Conservation (phyloP, 2,113 vertebrate genomes). For the human region DNA sequence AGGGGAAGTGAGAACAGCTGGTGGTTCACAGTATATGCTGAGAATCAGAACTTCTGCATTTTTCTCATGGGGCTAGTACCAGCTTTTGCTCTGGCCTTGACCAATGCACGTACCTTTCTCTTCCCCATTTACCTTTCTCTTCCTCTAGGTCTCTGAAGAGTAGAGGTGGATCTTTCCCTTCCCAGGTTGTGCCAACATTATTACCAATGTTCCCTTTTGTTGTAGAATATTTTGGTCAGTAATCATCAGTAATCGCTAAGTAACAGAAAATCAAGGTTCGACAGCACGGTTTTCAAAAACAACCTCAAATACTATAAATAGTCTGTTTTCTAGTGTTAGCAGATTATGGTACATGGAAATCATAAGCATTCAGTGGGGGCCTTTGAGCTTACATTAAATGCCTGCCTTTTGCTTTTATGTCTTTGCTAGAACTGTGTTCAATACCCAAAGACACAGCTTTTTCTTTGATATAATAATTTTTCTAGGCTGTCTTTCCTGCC, state of each 20-base stretch:
- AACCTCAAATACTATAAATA: conserved; percentile 54
- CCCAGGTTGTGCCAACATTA: background rate
- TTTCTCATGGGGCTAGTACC: conserved; percentile 17
- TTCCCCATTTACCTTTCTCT: conserved; percentile 73
- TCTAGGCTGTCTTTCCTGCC: background rate
- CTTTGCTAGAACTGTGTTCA: background rate
- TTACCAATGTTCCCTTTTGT: background rate
- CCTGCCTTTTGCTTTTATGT: background rate
- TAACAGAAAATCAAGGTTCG: background rate
- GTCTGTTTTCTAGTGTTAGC: conserved; percentile 20
- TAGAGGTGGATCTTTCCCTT: background rate
- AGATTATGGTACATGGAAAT: conserved; percentile 16
- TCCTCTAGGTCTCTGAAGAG: conserved; percentile 21
- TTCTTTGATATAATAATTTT: background rate
- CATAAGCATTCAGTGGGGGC: background rate
- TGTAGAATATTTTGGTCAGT: background rate
- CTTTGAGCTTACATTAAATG: background rate
- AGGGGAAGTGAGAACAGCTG: conserved; percentile 72
- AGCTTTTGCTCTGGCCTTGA: conserved; percentile 44
- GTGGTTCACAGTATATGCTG: conserved; percentile 69
- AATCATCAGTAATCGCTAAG: background rate
- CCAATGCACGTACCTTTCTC: conserved; percentile 56
- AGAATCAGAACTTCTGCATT: conserved; percentile 74
- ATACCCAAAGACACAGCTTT: background rate
- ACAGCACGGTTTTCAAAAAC: conserved; percentile 45